A percentile compares a stretch with the other conserved stretches of the same genome.
These are phyloP conservation scores for Phoeniculus purpureus DNA, from an alignment of 2,797 vertebrate species.

Conservation along the genomic window DNA sequence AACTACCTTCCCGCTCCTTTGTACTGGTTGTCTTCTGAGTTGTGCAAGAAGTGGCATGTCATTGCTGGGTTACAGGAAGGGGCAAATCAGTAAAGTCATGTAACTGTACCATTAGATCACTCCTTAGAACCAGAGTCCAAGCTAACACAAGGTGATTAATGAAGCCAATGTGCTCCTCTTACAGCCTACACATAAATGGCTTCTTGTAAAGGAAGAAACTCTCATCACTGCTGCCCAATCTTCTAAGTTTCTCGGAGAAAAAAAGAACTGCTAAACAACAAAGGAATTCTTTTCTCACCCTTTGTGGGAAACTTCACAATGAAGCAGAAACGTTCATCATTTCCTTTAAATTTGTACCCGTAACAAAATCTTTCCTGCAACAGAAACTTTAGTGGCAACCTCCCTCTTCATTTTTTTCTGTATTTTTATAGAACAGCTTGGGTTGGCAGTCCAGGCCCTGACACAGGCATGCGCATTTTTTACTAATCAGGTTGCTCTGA, in stretches of 20 bases:
- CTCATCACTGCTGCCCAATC: neutral
- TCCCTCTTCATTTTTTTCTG: neutral
- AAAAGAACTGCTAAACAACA: neutral
- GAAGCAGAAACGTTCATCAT: neutral
- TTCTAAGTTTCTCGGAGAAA: neutral
- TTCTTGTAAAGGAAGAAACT: neutral
- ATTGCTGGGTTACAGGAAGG: neutral
- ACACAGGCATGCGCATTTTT: neutral
- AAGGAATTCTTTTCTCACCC: neutral
- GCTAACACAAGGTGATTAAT: neutral
- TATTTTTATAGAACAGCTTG: neutral
- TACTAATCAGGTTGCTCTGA: neutral
- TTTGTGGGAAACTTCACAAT: neutral
- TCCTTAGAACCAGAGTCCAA: neutral
- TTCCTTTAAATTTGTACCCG: neutral
- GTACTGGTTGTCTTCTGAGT: neutral
- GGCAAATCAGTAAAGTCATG: neutral
- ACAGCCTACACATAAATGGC: rapidly evolving
- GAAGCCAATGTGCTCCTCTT: neutral
- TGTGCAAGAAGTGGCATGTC: neutral
- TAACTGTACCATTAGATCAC: neutral
- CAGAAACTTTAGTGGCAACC: neutral
- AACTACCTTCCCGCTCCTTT: neutral
- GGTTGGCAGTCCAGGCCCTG: neutral
- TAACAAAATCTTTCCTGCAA: neutral